Percentiles rank a stretch among this genome's conserved stretches.
These are phyloP conservation scores for Mimachlamys varia DNA, from an alignment of 2,888 invertebrate genomes.

Conservation along the genomic window DNA sequence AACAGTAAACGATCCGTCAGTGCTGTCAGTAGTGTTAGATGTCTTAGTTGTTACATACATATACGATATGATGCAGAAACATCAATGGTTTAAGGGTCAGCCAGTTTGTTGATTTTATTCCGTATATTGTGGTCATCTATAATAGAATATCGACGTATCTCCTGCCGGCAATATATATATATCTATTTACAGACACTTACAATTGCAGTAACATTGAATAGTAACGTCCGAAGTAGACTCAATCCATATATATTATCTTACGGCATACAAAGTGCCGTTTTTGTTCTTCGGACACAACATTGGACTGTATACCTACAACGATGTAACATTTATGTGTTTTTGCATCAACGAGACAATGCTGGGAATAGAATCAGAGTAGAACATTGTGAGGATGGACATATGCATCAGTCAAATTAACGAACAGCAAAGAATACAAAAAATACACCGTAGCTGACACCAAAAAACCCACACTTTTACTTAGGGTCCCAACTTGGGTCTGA, in stretches of 20 bases:
- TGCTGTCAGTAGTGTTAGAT: neutral
- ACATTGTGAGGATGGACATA: too few relatives aligned
- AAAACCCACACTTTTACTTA: too few relatives aligned
- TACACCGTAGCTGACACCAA: too few relatives aligned
- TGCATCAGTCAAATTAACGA: too few relatives aligned
- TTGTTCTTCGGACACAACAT: too few relatives aligned
- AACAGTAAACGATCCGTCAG: neutral
- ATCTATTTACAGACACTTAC: neutral
- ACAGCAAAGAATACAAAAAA: too few relatives aligned
- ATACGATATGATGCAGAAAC: neutral
- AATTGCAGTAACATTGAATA: neutral
- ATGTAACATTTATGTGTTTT: too few relatives aligned
- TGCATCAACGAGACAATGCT: too few relatives aligned
- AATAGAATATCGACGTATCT: neutral
- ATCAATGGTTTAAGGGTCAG: neutral
- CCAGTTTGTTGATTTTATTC: neutral
- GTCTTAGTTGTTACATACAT: neutral
- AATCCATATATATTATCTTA: neutral
- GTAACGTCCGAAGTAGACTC: neutral
- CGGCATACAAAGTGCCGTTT: neutral
- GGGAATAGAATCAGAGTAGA: too few relatives aligned
- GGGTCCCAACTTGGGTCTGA: too few relatives aligned
- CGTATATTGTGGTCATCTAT: neutral
- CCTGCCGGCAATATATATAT: neutral
- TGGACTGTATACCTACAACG: too few relatives aligned